Conservation (phyloP, 2,113 vertebrate genomes). For the Smithornis capensis region DNA sequence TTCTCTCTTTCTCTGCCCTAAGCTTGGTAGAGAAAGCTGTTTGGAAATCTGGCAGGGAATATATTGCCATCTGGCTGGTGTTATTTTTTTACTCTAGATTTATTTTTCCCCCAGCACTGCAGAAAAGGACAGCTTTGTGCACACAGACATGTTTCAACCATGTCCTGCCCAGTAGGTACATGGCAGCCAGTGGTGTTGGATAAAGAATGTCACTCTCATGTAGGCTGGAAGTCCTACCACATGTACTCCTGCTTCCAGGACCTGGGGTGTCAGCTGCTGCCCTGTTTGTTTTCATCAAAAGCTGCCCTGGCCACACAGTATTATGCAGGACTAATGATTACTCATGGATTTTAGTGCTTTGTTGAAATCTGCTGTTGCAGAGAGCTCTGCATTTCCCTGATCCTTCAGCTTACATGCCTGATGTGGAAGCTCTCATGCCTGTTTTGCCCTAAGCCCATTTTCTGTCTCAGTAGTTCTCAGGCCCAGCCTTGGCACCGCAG, state of each 20-base stretch:
- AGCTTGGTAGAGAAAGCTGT: neutral
- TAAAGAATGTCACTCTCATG: neutral
- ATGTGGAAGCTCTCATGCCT: neutral
- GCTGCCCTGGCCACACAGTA: fast-evolving
- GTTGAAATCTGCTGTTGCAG: neutral
- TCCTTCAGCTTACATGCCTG: neutral
- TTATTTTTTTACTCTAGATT: neutral
- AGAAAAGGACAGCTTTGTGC: neutral
- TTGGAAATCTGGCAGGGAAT: constrained; percentile 31
- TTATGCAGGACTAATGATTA: neutral
- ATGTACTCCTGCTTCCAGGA: neutral
- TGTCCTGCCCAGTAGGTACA: neutral
- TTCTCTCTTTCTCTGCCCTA: neutral
- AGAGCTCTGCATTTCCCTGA: neutral
- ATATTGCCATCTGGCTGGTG: constrained; percentile 25
- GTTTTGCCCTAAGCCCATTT: neutral
- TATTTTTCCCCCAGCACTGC: neutral
- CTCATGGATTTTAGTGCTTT: neutral
- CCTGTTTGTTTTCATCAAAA: neutral
- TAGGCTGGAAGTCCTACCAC: neutral
- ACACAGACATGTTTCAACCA: neutral
- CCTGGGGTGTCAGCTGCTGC: neutral
- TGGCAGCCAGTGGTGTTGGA: fast-evolving
- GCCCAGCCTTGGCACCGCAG: neutral
- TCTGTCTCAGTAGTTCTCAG: neutral